Evolutionary conservation across 2,888 invertebrate genomes (phyloP).

Genomic region (Megaustenia siamemsis): DNA sequence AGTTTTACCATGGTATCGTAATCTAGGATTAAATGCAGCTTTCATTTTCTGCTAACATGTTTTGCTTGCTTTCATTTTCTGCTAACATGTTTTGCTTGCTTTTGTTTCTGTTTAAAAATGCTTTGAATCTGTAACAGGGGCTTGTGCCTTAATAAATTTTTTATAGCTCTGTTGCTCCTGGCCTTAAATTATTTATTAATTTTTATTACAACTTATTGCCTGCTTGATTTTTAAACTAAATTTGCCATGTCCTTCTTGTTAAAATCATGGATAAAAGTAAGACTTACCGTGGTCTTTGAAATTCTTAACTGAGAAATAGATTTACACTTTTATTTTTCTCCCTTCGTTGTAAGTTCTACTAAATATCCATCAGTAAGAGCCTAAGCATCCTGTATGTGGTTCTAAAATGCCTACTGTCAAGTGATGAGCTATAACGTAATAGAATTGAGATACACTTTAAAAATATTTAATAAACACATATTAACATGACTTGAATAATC

Average conservation of each 20-base stretch:
- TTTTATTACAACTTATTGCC: background rate
- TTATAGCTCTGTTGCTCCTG: conserved; percentile 16
- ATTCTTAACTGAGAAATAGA: too few species aligned
- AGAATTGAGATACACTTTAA: too few species aligned
- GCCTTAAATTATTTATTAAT: conserved; percentile 18
- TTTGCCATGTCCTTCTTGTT: background rate
- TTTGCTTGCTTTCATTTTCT: background rate
- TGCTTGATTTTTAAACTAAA: background rate
- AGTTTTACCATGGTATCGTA: too few species aligned
- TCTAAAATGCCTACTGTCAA: too few species aligned
- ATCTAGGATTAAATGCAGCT: too few species aligned
- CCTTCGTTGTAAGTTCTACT: too few species aligned
- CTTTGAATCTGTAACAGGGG: background rate
- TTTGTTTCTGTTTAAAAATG: background rate
- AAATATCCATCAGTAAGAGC: too few species aligned
- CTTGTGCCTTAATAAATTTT: conserved; percentile 27
- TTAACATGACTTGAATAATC: too few species aligned
- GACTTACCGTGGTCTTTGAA: background rate
- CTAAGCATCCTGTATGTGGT: too few species aligned
- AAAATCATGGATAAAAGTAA: background rate
- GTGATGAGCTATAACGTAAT: too few species aligned
- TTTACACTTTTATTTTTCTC: too few species aligned
- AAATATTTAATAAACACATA: too few species aligned
- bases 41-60: conserved; percentile 6
- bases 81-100: conserved; percentile 19